Base-by-base conservation (phyloP, 2,113 vertebrate genomes). In the Orcinus orca region DNA sequence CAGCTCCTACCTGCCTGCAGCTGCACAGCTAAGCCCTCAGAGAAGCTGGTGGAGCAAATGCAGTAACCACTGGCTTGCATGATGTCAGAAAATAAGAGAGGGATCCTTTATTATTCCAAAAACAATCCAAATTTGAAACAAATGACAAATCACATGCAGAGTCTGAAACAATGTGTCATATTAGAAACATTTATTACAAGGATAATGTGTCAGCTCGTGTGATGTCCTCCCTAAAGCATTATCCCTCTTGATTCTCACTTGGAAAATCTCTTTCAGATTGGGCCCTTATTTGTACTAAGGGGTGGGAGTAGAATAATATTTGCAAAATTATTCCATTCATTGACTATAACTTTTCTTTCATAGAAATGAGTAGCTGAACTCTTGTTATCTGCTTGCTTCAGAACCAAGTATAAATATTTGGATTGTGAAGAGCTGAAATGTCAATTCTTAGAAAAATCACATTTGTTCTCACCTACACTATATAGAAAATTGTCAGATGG, bases 51-150 rank as follows among this genome's bases (percentile, higher is more conserved):
- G 65, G 21, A 23, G 33, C 26, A 21, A 12, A 17, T 0, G 53
- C 29, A 55, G 47, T 74, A 60, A 44, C 6, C 58, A 15, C 36
- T 4, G 23, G 47, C 10, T 47, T 26, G 0, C 0, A 0, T 0
- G 17, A 70, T 3, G 18, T 31, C 73, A 68, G 44, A 41, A 60
- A 20, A 10, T 44, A 8, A 6, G 26, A 50, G 23, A 65, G n/a
- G 14, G 20, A 25, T 26, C 36, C 36, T 17, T 60, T 0, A 20
- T 25, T 26, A 15, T 33, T 74, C 73, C 15, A 60, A 47, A 21
- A 26, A 41, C 10, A 29, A n/a, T 5, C 15, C 47, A 31, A 50
- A 55, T 53, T 23, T 29, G 76, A 90, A 92, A 58, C 38, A 58
- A n/a, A 36, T 25, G 33, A 26, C 33, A 36, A 68, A 33, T 9